phyloP scores from a whole-genome alignment of 2,797 vertebrate genomes.

The Cossypha heuglini region DNA sequence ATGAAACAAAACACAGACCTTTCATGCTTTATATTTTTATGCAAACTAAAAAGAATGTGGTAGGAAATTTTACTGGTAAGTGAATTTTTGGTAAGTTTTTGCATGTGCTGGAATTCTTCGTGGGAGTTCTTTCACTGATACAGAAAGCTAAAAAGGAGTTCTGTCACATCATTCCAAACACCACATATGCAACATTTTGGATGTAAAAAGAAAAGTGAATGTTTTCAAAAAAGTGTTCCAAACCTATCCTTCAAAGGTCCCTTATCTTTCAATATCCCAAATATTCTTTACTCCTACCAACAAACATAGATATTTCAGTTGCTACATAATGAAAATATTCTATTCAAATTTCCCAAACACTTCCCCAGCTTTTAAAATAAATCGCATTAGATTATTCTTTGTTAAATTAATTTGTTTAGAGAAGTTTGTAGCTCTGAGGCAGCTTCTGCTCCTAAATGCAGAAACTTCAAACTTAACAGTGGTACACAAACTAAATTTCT shows the following conservation, averaged over 20 bases:
- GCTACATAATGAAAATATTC: not conserved
- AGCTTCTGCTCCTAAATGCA: not conserved
- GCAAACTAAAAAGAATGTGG: not conserved
- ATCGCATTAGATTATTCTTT: not conserved
- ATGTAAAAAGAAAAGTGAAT: not conserved
- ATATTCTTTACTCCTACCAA: not conserved
- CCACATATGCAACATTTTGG: not conserved
- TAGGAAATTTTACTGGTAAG: not conserved
- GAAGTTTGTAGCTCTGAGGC: not conserved
- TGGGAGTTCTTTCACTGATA: not conserved
- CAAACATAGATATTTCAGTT: not conserved
- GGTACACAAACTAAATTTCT: not conserved
- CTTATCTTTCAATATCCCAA: not conserved
- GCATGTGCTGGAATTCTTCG: not conserved
- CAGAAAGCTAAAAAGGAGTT: not conserved
- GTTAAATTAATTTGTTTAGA: not conserved
- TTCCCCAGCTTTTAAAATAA: not conserved
- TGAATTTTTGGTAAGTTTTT: not conserved
- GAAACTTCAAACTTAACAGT: not conserved
- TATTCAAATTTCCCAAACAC: not conserved
- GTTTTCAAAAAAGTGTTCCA: not conserved
- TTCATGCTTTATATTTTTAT: not conserved
- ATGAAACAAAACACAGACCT: not conserved
- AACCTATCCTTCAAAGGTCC: not conserved
- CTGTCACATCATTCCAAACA: not conserved